A percentile compares a stretch with the other conserved stretches of the same genome.
phyloP scores from a whole-genome alignment of 2,888 invertebrate species.

The Stenotaenia linearis region DNA sequence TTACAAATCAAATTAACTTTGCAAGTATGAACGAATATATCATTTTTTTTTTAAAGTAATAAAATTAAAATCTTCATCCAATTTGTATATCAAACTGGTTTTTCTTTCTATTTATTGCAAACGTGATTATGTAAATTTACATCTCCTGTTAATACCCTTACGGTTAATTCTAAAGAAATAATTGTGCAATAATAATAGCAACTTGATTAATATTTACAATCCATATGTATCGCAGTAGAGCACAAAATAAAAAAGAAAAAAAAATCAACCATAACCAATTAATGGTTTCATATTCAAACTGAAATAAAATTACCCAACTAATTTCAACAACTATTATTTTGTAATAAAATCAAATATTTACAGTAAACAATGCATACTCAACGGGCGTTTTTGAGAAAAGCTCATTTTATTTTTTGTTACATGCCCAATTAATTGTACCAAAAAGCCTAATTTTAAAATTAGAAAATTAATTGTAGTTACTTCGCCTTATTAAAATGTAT shows the following conservation, averaged over 20 bases:
- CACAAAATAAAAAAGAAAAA: not conserved
- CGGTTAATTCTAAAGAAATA: not conserved
- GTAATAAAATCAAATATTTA: not conserved
- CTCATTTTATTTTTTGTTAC: not conserved
- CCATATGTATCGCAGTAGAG: not conserved
- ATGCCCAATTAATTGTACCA: not conserved
- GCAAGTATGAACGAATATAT: too few relatives aligned
- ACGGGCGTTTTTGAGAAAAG: not conserved
- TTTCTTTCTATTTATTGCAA: constrained; percentile 6
- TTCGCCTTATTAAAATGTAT: not conserved
- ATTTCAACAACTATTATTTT: not conserved
- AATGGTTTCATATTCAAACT: not conserved
- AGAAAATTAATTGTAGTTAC: constrained; percentile 11
- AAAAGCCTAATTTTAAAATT: not conserved
- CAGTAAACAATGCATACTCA: not conserved
- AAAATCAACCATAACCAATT: not conserved
- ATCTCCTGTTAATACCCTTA: constrained; percentile 24
- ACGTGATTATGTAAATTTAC: constrained; percentile 24
- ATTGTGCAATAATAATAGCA: constrained; percentile 20
- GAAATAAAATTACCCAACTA: not conserved
- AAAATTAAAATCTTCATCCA: not conserved
- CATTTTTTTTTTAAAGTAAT: too few relatives aligned
- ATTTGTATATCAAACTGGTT: not conserved
- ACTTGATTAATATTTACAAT: constrained; percentile 24
- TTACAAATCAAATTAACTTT: too few relatives aligned